Percentiles rank a stretch among this genome's conserved stretches.
phyloP scores from a whole-genome alignment of 2,888 invertebrate species.

The Ormia ochracea region DNA sequence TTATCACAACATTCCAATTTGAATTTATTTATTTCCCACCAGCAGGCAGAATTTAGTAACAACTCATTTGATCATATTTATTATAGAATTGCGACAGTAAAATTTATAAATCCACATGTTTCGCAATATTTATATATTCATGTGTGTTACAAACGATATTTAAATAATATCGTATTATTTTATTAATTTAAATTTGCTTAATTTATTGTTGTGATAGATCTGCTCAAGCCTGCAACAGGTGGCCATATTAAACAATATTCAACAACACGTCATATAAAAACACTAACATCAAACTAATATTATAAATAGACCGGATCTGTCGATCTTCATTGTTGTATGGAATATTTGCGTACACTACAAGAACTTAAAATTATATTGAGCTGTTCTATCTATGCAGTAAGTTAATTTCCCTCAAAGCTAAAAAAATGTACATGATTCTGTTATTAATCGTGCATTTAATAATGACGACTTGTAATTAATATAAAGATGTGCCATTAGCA shows the following conservation, averaged over 20 bases:
- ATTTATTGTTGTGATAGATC: slow-evolving; percentile 59
- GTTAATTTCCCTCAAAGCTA: background rate
- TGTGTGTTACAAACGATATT: background rate
- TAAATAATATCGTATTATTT: slow-evolving; percentile 34
- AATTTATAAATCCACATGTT: background rate
- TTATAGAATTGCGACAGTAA: background rate
- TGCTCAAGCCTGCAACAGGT: slow-evolving; percentile 46
- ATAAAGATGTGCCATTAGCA: too few species aligned
- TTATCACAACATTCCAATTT: background rate
- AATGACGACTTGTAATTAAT: too few species aligned
- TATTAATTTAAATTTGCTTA: slow-evolving; percentile 26
- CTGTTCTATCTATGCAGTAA: background rate
- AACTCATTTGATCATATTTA: background rate
- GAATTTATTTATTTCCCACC: slow-evolving; percentile 51
- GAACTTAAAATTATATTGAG: background rate
- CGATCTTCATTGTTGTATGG: slow-evolving; percentile 49
- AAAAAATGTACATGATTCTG: background rate
- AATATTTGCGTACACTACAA: slow-evolving; percentile 12
- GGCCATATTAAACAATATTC: slow-evolving; percentile 38
- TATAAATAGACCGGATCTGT: slow-evolving; percentile 58
- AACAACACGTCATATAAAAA: background rate
- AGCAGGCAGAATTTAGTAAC: slow-evolving; percentile 27
- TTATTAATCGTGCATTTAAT: slow-evolving; percentile 1
- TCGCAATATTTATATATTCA: background rate
- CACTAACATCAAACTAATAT: background rate